phyloP scores from a whole-genome alignment of 2,113 vertebrate species.

The Axis porcinus region DNA sequence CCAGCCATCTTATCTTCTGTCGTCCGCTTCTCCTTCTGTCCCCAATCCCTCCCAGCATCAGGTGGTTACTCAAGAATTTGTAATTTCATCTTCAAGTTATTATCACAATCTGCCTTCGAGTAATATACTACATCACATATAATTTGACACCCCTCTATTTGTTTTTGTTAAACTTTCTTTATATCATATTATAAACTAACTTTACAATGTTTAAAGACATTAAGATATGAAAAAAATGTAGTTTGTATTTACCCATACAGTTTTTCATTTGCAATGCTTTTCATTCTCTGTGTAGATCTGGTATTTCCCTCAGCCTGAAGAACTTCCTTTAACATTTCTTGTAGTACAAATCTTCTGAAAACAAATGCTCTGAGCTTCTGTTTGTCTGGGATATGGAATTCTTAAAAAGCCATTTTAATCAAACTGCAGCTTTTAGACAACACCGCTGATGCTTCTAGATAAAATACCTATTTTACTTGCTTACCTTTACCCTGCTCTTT shows the following conservation, averaged over 20 bases:
- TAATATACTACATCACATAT: background rate
- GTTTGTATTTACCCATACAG: background rate
- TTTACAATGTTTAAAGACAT: background rate
- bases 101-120: background rate
- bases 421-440: background rate
- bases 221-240: background rate
- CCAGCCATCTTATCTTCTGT: too few relatives aligned
- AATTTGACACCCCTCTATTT: background rate
- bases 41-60: too few relatives aligned
- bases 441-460: background rate
- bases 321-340: constrained; percentile 13
- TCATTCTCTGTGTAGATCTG: background rate
- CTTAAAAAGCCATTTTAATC: background rate
- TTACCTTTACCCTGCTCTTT: background rate
- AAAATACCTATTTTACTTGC: background rate
- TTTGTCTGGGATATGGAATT: background rate
- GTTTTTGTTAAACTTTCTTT: background rate
- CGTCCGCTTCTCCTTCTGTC: too few relatives aligned
- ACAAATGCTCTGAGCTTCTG: background rate
- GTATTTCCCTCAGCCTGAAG: background rate
- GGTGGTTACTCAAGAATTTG: background rate
- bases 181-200: background rate
- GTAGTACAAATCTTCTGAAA: background rate
- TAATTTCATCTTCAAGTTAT: background rate
- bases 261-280: background rate